Evolutionary conservation across 2,797 vertebrate species (phyloP).

Genomic region (Melanogrammus aeglefinus): DNA sequence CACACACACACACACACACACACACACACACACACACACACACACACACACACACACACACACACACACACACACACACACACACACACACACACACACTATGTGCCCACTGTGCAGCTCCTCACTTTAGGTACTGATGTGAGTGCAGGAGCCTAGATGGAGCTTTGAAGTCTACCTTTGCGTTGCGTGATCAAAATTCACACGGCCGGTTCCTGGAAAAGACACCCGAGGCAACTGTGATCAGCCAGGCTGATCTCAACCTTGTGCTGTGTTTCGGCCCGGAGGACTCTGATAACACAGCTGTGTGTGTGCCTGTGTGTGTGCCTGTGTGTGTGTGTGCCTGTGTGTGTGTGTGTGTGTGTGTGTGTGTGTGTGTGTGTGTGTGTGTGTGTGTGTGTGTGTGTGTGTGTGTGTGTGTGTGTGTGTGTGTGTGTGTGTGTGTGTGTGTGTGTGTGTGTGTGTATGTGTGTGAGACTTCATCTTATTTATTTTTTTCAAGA

Average conservation of each 20-base stretch:
- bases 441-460: neutral
- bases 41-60: too few relatives aligned
- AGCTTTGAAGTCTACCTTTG: slow-evolving; percentile 49
- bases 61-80: too few relatives aligned
- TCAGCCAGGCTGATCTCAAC: slow-evolving; percentile 31
- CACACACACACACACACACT: neutral
- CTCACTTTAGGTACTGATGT: slow-evolving; percentile 30
- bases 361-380: slow-evolving; percentile 1
- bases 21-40: neutral
- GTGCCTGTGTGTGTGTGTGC: too few relatives aligned
- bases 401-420: slow-evolving; percentile 4
- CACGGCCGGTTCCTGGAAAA: slow-evolving; percentile 38
- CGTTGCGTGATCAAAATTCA: slow-evolving; percentile 49
- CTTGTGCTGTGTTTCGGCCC: slow-evolving; percentile 39
- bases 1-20: neutral
- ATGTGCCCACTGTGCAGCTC: neutral
- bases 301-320: slow-evolving; percentile 1
- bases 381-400: neutral
- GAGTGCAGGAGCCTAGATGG: slow-evolving; percentile 29
- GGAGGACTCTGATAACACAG: slow-evolving; percentile 22
- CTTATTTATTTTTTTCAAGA: neutral
- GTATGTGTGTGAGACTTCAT: neutral
- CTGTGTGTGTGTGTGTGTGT: too few relatives aligned
- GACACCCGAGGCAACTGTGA: slow-evolving; percentile 46
- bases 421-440: neutral